phyloP scores from a whole-genome alignment of 2,888 invertebrate genomes.

The Stratiomys singularior region DNA sequence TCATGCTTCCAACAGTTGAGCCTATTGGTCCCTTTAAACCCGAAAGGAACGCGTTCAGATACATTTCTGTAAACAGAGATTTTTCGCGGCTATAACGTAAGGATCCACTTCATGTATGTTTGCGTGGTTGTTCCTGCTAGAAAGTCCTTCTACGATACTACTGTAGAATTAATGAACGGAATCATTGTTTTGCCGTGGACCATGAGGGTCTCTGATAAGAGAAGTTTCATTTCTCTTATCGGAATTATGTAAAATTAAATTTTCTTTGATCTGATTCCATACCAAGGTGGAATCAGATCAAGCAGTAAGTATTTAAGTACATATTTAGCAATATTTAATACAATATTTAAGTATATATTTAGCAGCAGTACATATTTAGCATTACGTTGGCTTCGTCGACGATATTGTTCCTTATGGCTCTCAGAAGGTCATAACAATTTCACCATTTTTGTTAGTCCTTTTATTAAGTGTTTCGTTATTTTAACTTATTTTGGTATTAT shows the following conservation, averaged over 20 bases:
- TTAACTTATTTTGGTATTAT: too few relatives aligned
- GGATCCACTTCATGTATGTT: slow-evolving; percentile 31
- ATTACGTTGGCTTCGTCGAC: too few relatives aligned
- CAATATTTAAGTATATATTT: too few relatives aligned
- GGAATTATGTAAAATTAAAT: slow-evolving; percentile 16
- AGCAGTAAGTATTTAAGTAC: too few relatives aligned
- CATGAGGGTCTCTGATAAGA: slow-evolving; percentile 42
- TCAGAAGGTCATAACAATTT: too few relatives aligned
- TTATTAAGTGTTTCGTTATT: too few relatives aligned
- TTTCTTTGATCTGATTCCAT: slow-evolving; percentile 4
- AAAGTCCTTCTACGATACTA: slow-evolving; percentile 5
- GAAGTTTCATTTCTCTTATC: slow-evolving; percentile 40
- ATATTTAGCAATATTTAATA: too few relatives aligned
- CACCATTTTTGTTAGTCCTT: too few relatives aligned
- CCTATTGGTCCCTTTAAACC: slow-evolving; percentile 25
- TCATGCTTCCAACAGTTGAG: slow-evolving; percentile 22
- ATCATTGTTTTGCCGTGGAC: slow-evolving; percentile 15
- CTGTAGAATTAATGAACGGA: slow-evolving; percentile 27
- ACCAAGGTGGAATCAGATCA: too few relatives aligned
- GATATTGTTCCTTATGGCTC: too few relatives aligned
- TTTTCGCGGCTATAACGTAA: slow-evolving; percentile 39
- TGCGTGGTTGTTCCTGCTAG: slow-evolving; percentile 21
- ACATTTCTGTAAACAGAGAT: slow-evolving; percentile 28
- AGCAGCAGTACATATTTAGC: too few relatives aligned
- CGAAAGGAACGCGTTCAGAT: slow-evolving; percentile 24